A percentile compares a stretch with the other conserved stretches of the same genome.
Conservation (phyloP, 2,888 invertebrate genomes). For the Nomada ferruginata region DNA sequence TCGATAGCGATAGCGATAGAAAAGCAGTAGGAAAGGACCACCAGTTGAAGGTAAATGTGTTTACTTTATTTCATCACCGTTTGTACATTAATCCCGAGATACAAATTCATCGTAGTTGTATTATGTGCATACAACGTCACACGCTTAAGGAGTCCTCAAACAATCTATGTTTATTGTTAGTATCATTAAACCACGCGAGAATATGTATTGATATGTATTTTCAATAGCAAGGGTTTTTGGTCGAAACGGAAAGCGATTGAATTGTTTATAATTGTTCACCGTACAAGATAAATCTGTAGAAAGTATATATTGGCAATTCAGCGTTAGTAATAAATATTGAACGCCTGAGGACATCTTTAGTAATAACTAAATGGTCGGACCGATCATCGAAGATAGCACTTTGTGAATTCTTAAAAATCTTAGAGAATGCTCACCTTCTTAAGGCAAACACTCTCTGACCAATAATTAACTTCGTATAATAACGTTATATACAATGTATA, state of each 20-base stretch:
- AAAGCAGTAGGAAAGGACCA: constrained; percentile 49
- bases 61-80: constrained; percentile 52
- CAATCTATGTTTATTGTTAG: no score
- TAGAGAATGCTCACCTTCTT: not conserved
- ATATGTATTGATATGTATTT: no score
- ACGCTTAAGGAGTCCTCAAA: constrained; percentile 17
- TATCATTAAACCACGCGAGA: no score
- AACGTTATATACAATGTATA: no score
- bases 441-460: not conserved
- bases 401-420: not conserved
- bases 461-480: not conserved
- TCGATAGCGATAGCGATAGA: constrained; percentile 41
- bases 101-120: constrained; percentile 45
- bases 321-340: no score
- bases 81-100: constrained; percentile 50
- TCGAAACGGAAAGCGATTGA: no score
- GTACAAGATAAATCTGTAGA: no score
- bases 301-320: no score
- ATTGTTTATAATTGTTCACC: no score
- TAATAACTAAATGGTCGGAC: constrained; percentile 14
- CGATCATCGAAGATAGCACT: constrained; percentile 22
- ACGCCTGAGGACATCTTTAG: constrained; percentile 1
- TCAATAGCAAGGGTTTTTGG: no score
- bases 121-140: constrained; percentile 38
- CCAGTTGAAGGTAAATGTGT: constrained; percentile 38